Conservation (phyloP, 2,888 invertebrate species). For the Hanleya hanleyi region DNA sequence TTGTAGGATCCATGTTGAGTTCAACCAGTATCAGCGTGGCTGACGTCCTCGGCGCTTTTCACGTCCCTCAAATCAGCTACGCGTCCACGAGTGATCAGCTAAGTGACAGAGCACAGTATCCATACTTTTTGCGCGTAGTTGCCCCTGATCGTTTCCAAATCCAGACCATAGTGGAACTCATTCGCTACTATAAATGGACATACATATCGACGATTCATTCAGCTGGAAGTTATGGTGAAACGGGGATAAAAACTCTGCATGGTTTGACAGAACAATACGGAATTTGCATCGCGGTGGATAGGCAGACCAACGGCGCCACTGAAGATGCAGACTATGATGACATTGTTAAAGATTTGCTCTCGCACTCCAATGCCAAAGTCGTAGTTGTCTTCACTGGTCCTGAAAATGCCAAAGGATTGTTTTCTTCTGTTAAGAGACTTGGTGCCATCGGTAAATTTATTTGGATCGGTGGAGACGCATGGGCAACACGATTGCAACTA, state of each 20-base stretch:
- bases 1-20: slow-evolving; percentile 47
- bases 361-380: slow-evolving; percentile 38
- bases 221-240: slow-evolving; percentile 76
- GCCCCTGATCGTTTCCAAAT: slow-evolving; percentile 53
- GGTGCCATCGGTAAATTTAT: slow-evolving; percentile 43
- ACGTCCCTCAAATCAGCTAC: slow-evolving; percentile 49
- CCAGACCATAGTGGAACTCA: slow-evolving; percentile 43
- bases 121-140: slow-evolving; percentile 57
- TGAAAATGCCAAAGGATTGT: slow-evolving; percentile 38
- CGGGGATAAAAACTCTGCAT: slow-evolving; percentile 40
- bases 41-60: slow-evolving; percentile 40
- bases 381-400: slow-evolving; percentile 55
- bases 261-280: slow-evolving; percentile 24
- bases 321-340: slow-evolving; percentile 18
- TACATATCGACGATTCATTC: slow-evolving; percentile 84
- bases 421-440: slow-evolving; percentile 35
- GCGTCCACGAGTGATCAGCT: slow-evolving; percentile 49
- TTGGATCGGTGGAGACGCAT: slow-evolving; percentile 60
- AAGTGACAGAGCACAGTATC: slow-evolving; percentile 45
- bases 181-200: slow-evolving; percentile 79
- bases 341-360: slow-evolving; percentile 23
- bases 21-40: slow-evolving; percentile 46
- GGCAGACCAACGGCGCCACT: slow-evolving; percentile 13
- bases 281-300: slow-evolving; percentile 46
- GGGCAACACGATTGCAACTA: slow-evolving; percentile 35